These are phyloP conservation scores for Spheniscus mendiculus DNA, from an alignment of 2,113 vertebrate species.

Conservation along the genomic window DNA sequence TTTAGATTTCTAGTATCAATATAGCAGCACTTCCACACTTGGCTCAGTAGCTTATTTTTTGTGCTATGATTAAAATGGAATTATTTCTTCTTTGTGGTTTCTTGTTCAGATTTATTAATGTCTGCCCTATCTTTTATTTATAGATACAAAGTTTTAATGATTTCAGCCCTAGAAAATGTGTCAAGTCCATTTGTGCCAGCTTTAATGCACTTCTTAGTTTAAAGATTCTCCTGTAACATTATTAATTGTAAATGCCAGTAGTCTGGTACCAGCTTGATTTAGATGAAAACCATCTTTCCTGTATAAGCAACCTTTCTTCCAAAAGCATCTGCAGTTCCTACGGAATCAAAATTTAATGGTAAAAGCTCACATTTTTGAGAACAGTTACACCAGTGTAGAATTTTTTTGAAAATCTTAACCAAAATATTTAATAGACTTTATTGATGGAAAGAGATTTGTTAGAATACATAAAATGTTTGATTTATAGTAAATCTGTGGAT, in stretches of 20 bases:
- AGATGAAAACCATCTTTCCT: not conserved
- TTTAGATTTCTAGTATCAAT: not conserved
- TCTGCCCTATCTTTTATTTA: slow-evolving; percentile 54
- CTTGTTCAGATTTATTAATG: slow-evolving; percentile 29
- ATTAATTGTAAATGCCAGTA: slow-evolving; percentile 3
- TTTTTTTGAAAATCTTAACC: not conserved
- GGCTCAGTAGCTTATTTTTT: not conserved
- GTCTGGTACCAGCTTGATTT: not conserved
- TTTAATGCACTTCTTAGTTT: not conserved
- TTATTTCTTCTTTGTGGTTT: not conserved
- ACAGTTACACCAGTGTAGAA: not conserved
- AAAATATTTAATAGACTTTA: not conserved
- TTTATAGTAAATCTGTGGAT: not conserved
- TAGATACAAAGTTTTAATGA: slow-evolving; percentile 35
- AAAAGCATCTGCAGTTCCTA: not conserved
- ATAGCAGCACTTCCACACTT: not conserved
- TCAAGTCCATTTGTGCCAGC: not conserved
- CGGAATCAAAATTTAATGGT: not conserved
- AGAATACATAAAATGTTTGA: not conserved
- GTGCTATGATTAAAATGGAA: slow-evolving; percentile 1
- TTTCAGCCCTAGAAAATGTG: slow-evolving; percentile 22
- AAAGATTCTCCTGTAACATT: not conserved
- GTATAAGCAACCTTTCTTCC: not conserved
- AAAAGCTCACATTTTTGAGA: not conserved
- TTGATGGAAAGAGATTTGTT: not conserved